Conservation (phyloP, 2,113 vertebrate genomes). For the Muscicapa adusta region DNA sequence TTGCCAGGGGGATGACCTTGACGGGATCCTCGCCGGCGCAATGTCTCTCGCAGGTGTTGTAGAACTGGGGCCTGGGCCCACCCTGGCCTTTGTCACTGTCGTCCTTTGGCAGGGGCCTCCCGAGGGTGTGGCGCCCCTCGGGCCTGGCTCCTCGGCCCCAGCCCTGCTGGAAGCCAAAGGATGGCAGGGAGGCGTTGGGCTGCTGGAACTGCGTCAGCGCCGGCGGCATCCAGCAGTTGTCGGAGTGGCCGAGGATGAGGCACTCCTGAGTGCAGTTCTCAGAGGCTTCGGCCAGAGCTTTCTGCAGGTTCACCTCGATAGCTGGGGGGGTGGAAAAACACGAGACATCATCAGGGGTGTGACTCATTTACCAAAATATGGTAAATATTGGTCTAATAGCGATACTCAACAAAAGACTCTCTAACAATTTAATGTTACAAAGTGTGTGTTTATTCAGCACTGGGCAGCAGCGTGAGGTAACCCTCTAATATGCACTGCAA, state of each 20-base stretch:
- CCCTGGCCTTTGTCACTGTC: constrained; percentile 80
- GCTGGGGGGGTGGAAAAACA: constrained; percentile 71
- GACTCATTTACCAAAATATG: no score
- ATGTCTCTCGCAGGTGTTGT: constrained; percentile 88
- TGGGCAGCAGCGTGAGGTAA: no score
- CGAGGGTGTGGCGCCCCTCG: constrained; percentile 83
- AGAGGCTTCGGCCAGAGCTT: constrained; percentile 90
- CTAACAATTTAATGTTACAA: no score
- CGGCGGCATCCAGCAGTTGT: constrained; percentile 98
- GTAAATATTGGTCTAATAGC: no score
- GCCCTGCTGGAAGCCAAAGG: constrained; percentile 83
- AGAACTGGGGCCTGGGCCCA: constrained; percentile 83
- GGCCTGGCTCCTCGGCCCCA: constrained; percentile 76
- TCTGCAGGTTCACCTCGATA: constrained; percentile 91
- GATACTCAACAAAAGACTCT: no score
- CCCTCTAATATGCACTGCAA: no score
- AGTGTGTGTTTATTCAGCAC: no score
- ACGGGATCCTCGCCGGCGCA: constrained; percentile 81
- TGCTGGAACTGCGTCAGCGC: constrained; percentile 82
- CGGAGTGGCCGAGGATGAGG: constrained; percentile 94
- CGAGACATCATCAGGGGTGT: background rate
- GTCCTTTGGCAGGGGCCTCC: constrained; percentile 85
- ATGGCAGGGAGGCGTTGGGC: constrained; percentile 70
- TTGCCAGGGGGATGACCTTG: constrained; percentile 91
- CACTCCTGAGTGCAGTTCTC: constrained; percentile 98